Evolutionary conservation across 2,797 vertebrate genomes (phyloP).

Genomic region (Alectoris magna): DNA sequence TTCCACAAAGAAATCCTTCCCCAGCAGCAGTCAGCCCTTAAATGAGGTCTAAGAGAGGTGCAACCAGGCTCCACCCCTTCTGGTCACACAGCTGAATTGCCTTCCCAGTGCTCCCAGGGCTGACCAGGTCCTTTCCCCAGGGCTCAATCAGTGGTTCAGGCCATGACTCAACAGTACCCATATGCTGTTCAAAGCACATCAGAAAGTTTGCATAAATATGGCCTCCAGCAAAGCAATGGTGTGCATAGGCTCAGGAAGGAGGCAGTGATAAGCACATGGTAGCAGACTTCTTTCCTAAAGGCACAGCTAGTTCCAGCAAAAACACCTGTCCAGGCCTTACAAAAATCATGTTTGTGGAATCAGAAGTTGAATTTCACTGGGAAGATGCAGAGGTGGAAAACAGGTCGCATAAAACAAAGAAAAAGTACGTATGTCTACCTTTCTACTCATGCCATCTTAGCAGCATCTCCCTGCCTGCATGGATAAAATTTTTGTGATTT

Average conservation of each 20-base stretch:
- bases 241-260: neutral
- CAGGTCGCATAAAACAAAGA: neutral
- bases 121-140: too few relatives aligned
- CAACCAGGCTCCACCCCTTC: too few relatives aligned
- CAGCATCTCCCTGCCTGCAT: neutral
- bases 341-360: neutral
- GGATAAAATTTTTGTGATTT: neutral
- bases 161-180: too few relatives aligned
- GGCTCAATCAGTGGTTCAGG: too few relatives aligned
- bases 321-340: neutral
- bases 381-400: neutral
- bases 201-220: neutral
- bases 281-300: neutral
- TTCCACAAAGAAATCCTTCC: too few relatives aligned
- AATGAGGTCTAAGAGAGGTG: too few relatives aligned
- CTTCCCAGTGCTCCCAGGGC: too few relatives aligned
- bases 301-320: neutral
- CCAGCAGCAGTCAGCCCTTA: too few relatives aligned
- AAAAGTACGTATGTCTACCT: neutral
- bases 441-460: neutral
- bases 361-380: neutral
- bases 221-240: neutral
- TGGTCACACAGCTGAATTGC: too few relatives aligned
- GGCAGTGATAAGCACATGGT: neutral
- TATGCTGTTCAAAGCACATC: neutral